Evolutionary conservation across 2,888 invertebrate species (phyloP), one percentile per base, ranked within the genome.

Genomic region (Meliscaeva auricollis): DNA sequence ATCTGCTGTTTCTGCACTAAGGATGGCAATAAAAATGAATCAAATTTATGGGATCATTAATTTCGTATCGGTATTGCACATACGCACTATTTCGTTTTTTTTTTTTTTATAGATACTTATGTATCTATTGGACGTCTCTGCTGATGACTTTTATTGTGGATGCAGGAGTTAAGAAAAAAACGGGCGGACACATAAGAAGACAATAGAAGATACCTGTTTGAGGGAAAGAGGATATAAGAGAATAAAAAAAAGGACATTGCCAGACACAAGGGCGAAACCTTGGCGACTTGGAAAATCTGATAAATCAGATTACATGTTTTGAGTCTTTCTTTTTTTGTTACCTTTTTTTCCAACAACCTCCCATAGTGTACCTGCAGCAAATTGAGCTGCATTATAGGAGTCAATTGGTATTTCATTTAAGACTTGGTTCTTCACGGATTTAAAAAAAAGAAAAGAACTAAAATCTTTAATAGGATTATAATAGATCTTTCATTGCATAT

Each of bases 11-110:
- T 48, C 66, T 30, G 48, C 48, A 35, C 30, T 44, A 20, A 46
- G 20, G 38, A 52, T 69, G 69, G 85, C 81, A 85, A 85, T 85
- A 85, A 85, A 85, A 85, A 85, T 85, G 85, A 85, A 87, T 87
- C 87, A 87, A 87, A 87, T 87, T 87, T 87, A 87, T 79, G 87
- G 75, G 84, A 77, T 87, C 87, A 87, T 87, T 87, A 87, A 87
- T 87, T 85, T 80, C 77, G 74, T 77, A 80, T 80, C 84, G 80
- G 84, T 84, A 84, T 76, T 13, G 84, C 84, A 84, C 84, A 83
- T 70, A 83, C 62, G 73, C 56, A 72, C 48, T 46, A 46, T 30
- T 52, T 64, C 54, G 54, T 38, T 50, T 38, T n/a, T n/a, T n/a
- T n/a, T n/a, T n/a, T n/a, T n/a, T n/a, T n/a, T n/a, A n/a, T n/a